Evolutionary conservation across 2,888 invertebrate genomes (phyloP).

Genomic region (Gnatocerus cornutus): DNA sequence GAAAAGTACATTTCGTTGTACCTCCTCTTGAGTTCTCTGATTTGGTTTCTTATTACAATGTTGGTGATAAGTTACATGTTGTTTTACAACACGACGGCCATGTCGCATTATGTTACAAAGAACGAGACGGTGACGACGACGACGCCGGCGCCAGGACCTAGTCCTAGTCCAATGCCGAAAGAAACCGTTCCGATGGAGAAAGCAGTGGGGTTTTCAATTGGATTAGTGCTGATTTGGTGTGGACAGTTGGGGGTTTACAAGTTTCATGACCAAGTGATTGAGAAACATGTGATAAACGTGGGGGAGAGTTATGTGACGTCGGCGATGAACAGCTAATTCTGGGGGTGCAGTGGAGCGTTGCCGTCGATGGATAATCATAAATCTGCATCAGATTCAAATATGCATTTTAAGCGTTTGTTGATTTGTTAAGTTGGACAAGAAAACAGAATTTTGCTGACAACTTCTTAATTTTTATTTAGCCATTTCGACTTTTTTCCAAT

Average conservation of each 20-base stretch:
- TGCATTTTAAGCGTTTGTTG: too few species aligned
- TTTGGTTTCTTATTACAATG: slow-evolving; percentile 32
- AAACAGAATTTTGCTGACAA: too few species aligned
- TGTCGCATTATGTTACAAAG: slow-evolving; percentile 3
- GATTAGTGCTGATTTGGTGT: slow-evolving; percentile 25
- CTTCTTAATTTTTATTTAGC: too few species aligned
- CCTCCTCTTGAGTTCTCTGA: slow-evolving; percentile 26
- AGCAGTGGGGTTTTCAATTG: slow-evolving; percentile 25
- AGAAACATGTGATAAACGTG: slow-evolving; percentile 29
- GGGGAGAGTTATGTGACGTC: slow-evolving; percentile 35
- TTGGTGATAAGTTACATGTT: slow-evolving; percentile 26
- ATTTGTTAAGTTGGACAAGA: too few species aligned
- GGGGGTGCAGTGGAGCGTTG: too few species aligned
- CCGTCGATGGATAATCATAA: too few species aligned
- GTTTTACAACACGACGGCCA: slow-evolving; percentile 23
- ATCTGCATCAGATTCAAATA: too few species aligned
- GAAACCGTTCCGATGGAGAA: slow-evolving; percentile 24
- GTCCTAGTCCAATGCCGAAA: slow-evolving; percentile 14
- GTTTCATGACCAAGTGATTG: slow-evolving; percentile 34
- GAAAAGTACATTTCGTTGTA: slow-evolving; percentile 32
- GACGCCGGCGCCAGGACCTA: neutral
- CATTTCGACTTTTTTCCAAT: too few species aligned
- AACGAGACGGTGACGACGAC: neutral
- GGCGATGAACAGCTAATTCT: slow-evolving; percentile 23
- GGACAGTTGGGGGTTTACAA: slow-evolving; percentile 37